A percentile compares a stretch with the other conserved stretches of the same genome.
These are phyloP conservation scores for Fragariocoptes setiger DNA, from an alignment of 1,140 invertebrate species.

Conservation along the genomic window DNA sequence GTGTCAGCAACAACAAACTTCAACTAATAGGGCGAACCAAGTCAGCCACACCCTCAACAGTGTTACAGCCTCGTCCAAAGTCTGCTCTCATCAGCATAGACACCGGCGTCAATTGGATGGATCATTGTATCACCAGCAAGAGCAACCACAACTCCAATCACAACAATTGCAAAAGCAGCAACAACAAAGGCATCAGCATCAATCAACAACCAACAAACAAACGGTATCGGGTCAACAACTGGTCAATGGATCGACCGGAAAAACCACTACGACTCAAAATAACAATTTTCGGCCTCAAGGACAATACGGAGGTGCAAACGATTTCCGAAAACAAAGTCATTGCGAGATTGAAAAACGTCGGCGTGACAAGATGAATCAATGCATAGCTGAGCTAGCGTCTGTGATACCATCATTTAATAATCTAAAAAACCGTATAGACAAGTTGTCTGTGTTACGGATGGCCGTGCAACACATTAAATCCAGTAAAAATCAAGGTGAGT, in stretches of 20 bases:
- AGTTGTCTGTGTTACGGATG: slow-evolving; percentile 67
- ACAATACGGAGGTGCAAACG: no score
- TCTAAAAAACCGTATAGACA: slow-evolving; percentile 41
- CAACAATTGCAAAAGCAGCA: background rate
- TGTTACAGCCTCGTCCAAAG: no score
- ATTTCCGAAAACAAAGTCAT: slow-evolving; percentile 37
- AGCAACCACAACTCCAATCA: background rate
- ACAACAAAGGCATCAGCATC: background rate
- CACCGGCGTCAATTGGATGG: background rate
- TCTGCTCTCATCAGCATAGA: no score
- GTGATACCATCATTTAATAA: slow-evolving; percentile 80
- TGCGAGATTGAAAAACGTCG: slow-evolving; percentile 78
- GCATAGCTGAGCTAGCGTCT: slow-evolving; percentile 55
- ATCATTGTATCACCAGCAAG: background rate
- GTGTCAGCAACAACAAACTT: no score
- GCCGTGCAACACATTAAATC: slow-evolving; percentile 68
- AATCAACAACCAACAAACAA: background rate
- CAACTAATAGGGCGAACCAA: no score
- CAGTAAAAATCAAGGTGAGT: no score
- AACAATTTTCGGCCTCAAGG: no score
- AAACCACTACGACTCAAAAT: background rate
- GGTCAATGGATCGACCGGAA: background rate
- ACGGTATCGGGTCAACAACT: background rate
- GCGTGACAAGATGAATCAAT: slow-evolving; percentile 82
- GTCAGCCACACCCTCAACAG: no score